A percentile compares a stretch with the other conserved stretches of the same genome.
Evolutionary conservation across 2,888 invertebrate species (phyloP).

Genomic region (Pristionchus mayeri): DNA sequence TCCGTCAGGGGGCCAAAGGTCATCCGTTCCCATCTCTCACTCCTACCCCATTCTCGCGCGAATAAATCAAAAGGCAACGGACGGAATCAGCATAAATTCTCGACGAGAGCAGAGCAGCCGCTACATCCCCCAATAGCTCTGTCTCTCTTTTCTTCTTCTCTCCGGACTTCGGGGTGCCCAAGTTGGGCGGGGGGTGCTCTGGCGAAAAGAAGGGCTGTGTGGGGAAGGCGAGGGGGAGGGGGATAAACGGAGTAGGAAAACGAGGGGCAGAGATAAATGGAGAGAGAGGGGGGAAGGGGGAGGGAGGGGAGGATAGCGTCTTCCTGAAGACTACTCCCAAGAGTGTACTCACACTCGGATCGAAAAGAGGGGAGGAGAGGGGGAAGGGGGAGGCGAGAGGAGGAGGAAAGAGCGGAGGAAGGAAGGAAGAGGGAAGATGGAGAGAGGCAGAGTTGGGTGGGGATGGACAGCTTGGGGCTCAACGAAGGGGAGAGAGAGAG

Average conservation of each 20-base stretch:
- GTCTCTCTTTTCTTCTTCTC: neutral
- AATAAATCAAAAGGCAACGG: slow-evolving; percentile 17
- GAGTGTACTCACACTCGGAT: slow-evolving; percentile 24
- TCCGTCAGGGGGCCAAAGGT: neutral
- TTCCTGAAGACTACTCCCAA: neutral
- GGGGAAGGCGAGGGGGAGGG: neutral
- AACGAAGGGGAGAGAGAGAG: too few species aligned
- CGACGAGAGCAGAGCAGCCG: neutral
- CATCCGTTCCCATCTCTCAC: neutral
- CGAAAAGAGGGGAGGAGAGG: neutral
- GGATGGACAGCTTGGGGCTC: too few species aligned
- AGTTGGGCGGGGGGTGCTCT: neutral
- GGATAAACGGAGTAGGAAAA: neutral
- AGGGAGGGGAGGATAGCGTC: too few species aligned
- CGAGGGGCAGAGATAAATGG: slow-evolving; percentile 9
- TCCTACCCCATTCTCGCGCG: neutral
- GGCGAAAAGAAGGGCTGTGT: slow-evolving; percentile 16
- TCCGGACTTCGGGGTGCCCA: neutral
- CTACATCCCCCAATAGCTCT: neutral
- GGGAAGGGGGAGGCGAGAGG: neutral
- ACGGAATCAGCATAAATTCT: slow-evolving; percentile 19
- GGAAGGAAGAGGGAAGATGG: neutral
- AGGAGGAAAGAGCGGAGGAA: neutral
- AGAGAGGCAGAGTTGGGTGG: neutral
- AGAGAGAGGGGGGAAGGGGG: neutral